Conservation (phyloP, 2,113 vertebrate genomes). For the Forbesichthys papilliferus region DNA sequence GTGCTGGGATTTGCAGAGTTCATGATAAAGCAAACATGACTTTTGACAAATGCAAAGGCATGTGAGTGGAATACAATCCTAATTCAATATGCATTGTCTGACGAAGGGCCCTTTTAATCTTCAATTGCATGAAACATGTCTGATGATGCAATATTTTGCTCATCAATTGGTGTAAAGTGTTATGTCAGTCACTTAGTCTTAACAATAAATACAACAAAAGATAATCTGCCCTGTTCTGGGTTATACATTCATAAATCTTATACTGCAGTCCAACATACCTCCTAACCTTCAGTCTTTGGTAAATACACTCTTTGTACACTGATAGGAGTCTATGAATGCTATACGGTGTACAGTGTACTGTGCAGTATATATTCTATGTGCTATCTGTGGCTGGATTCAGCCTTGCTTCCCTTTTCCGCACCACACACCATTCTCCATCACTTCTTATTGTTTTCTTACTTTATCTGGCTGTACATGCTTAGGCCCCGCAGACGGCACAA, state of each 20-base stretch:
- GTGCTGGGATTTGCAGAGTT: slow-evolving; percentile 18
- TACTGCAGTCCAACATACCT: not conserved
- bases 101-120: not conserved
- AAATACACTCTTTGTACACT: not conserved
- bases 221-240: not conserved
- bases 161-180: not conserved
- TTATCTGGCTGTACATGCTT: no score
- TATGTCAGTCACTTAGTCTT: not conserved
- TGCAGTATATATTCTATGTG: no score
- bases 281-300: not conserved
- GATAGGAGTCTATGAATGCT: no score
- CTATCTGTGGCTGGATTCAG: no score
- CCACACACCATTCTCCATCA: no score
- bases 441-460: no score
- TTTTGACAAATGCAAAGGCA: slow-evolving; percentile 3
- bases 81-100: slow-evolving; percentile 3
- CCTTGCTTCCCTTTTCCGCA: no score
- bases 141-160: not conserved
- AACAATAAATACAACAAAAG: not conserved
- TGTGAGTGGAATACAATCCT: not conserved
- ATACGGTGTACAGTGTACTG: no score
- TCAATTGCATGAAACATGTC: not conserved
- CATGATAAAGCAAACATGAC: slow-evolving; percentile 25
- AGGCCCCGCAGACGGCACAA: not conserved
- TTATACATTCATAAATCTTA: not conserved